phyloP scores from a whole-genome alignment of 1,140 invertebrate genomes.

The Dreissena polymorpha region DNA sequence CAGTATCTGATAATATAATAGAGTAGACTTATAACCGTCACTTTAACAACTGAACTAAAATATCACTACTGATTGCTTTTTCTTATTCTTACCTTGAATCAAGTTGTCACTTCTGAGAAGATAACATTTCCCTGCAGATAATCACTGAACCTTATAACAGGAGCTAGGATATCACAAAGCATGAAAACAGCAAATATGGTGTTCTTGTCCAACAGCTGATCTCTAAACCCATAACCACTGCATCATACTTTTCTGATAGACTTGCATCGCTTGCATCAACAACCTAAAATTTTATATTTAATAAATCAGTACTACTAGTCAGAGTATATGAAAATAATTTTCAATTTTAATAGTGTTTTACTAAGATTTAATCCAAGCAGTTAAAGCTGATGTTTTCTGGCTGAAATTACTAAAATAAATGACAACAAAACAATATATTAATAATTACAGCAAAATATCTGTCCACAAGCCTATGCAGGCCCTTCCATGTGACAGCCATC shows the following conservation, averaged over 20 bases:
- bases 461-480: conserved; percentile 19
- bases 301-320: too few species aligned
- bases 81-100: too few species aligned
- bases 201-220: not conserved
- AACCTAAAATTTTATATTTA: too few species aligned
- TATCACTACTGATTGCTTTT: too few species aligned
- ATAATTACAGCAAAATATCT: conserved; percentile 11
- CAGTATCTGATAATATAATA: too few species aligned
- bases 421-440: too few species aligned
- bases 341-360: too few species aligned
- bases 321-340: not conserved
- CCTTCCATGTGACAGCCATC: conserved; percentile 17
- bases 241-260: not conserved
- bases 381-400: not conserved
- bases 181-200: not conserved
- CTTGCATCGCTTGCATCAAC: conserved; percentile 10
- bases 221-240: not conserved
- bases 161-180: conserved; percentile 2
- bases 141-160: conserved; percentile 6
- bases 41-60: too few species aligned
- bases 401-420: not conserved
- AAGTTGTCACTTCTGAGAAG: too few species aligned
- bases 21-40: too few species aligned
- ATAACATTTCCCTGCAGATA: conserved; percentile 2
- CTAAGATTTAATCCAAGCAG: too few species aligned